A percentile compares a stretch with the other conserved stretches of the same genome.
These are phyloP conservation scores for Arenicola marina DNA, from an alignment of 2,888 invertebrate species.

Conservation along the genomic window DNA sequence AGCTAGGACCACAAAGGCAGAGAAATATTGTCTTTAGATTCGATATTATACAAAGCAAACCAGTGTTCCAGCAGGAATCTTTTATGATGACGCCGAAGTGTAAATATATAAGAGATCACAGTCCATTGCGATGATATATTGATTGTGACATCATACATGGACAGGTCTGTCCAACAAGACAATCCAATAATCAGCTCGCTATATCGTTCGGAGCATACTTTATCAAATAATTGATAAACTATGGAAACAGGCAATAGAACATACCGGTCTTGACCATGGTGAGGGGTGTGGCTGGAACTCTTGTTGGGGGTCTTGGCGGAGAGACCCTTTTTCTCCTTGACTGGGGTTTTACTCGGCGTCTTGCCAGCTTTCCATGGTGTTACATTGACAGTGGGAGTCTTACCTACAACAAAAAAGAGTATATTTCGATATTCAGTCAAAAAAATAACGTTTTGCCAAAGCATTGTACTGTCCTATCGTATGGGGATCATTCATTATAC, in stretches of 20 bases:
- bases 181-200: neutral
- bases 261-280: neutral
- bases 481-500: too few species aligned
- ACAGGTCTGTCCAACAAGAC: too few species aligned
- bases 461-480: too few species aligned
- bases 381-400: too few species aligned
- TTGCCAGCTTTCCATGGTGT: too few species aligned
- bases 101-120: neutral
- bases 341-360: neutral
- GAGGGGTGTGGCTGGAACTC: constrained; percentile 1
- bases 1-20: constrained; percentile 71
- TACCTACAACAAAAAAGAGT: too few species aligned
- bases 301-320: neutral
- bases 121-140: neutral
- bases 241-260: neutral
- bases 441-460: too few species aligned
- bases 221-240: too few species aligned
- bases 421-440: neutral
- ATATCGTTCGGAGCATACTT: neutral
- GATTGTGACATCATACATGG: too few species aligned
- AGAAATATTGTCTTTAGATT: too few species aligned
- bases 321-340: constrained; percentile 1
- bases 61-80: neutral
- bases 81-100: neutral
- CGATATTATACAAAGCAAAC: too few species aligned